Conservation (phyloP, 1,140 invertebrate species). For the Anadara kagoshimensis region DNA sequence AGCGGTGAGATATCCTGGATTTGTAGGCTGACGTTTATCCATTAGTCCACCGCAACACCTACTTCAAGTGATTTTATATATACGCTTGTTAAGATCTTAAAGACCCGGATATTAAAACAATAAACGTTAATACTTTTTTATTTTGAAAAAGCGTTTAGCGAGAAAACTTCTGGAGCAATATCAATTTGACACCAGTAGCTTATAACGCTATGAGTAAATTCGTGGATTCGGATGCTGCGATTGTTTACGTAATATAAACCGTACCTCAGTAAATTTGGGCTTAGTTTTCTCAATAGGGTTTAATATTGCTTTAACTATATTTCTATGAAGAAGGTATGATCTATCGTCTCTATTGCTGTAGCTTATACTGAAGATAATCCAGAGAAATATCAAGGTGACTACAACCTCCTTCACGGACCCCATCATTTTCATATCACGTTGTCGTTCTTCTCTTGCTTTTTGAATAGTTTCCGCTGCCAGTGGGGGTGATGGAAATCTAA, state of each 20-base stretch:
- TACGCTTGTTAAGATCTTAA: too few relatives aligned
- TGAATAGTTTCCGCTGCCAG: conserved; percentile 34
- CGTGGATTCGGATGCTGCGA: too few relatives aligned
- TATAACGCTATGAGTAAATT: too few relatives aligned
- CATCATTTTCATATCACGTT: conserved; percentile 47
- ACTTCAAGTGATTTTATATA: too few relatives aligned
- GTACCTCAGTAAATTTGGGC: conserved; percentile 17
- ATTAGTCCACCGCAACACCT: too few relatives aligned
- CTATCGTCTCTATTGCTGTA: conserved; percentile 47
- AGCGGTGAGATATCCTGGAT: too few relatives aligned
- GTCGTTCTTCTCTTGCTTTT: conserved; percentile 32
- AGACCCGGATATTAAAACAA: too few relatives aligned
- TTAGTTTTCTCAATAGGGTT: conserved; percentile 10
- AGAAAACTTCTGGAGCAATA: too few relatives aligned
- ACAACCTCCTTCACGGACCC: conserved; percentile 35
- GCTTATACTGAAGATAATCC: conserved; percentile 55
- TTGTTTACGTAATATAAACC: not conserved
- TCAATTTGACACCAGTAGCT: too few relatives aligned
- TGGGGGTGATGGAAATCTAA: conserved; percentile 41
- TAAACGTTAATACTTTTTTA: too few relatives aligned
- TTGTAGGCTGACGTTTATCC: too few relatives aligned
- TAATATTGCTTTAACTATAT: conserved; percentile 34
- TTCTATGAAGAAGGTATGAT: conserved; percentile 41
- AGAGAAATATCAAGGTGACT: conserved; percentile 45
- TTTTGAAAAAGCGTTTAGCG: too few relatives aligned